Conservation (phyloP, 2,797 vertebrate genomes). For the Gallinago stenura region DNA sequence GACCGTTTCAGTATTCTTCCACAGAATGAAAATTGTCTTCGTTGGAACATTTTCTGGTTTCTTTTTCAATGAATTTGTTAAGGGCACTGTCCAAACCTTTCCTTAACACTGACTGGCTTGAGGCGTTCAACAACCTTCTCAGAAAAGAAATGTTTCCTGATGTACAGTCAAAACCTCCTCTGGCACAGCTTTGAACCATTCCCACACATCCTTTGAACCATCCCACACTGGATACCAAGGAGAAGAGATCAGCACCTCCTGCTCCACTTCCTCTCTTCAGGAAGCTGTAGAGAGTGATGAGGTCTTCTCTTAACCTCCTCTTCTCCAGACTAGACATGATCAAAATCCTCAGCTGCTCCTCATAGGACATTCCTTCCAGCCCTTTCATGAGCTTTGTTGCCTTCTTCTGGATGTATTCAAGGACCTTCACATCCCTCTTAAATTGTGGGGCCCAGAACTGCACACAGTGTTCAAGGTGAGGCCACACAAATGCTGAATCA, state of each 20-base stretch:
- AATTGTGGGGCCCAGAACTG: neutral
- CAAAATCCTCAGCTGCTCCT: neutral
- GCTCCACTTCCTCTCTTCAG: neutral
- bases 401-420: neutral
- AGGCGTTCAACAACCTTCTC: neutral
- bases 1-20: neutral
- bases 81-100: neutral
- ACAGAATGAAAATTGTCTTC: neutral
- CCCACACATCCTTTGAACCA: accelerated
- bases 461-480: neutral
- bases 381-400: neutral
- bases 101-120: neutral
- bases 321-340: neutral
- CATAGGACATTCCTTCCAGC: neutral
- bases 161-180: neutral
- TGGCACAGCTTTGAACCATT: neutral
- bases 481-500: accelerated
- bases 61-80: neutral
- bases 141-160: neutral
- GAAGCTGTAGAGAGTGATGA: neutral
- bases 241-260: neutral
- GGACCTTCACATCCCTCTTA: neutral
- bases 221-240: neutral
- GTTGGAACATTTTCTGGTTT: neutral
- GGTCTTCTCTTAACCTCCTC: neutral